Percentiles rank a stretch among this genome's conserved stretches.
These are phyloP conservation scores for Drosophila pseudotalamancana DNA, from an alignment of 2,888 invertebrate genomes.

Conservation along the genomic window DNA sequence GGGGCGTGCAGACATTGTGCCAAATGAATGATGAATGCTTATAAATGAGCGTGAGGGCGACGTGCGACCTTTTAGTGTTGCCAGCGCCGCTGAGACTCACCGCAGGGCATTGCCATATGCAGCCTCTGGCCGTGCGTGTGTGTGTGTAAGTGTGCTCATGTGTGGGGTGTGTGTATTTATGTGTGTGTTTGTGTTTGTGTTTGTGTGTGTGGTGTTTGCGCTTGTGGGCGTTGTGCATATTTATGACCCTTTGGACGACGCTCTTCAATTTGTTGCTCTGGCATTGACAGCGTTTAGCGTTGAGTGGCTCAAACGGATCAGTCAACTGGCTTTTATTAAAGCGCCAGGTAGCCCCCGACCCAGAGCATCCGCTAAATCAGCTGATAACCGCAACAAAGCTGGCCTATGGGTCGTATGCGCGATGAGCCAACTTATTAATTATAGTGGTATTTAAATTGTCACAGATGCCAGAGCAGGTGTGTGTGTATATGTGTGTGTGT, in stretches of 20 bases:
- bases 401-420: slow-evolving; percentile 15
- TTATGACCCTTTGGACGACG: slow-evolving; percentile 54
- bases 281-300: slow-evolving; percentile 48
- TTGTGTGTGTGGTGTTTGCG: not conserved
- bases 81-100: slow-evolving; percentile 28
- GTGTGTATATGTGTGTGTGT: not conserved
- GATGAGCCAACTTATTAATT: slow-evolving; percentile 50
- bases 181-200: too few species aligned
- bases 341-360: not conserved
- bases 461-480: slow-evolving; percentile 19
- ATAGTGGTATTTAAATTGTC: slow-evolving; percentile 39
- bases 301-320: slow-evolving; percentile 45
- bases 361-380: not conserved
- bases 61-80: slow-evolving; percentile 65
- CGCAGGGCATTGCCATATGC: slow-evolving; percentile 35
- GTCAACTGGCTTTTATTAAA: slow-evolving; percentile 35
- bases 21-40: slow-evolving; percentile 75
- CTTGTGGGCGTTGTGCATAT: slow-evolving; percentile 43
- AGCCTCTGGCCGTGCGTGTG: slow-evolving; percentile 6
- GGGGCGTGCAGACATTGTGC: slow-evolving; percentile 38
- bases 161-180: not conserved
- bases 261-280: slow-evolving; percentile 47
- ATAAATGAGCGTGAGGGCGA: slow-evolving; percentile 64
- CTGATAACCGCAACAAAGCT: slow-evolving; percentile 28
- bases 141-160: not conserved